Conservation (phyloP, 2,113 vertebrate genomes). For the Aix galericulata region DNA sequence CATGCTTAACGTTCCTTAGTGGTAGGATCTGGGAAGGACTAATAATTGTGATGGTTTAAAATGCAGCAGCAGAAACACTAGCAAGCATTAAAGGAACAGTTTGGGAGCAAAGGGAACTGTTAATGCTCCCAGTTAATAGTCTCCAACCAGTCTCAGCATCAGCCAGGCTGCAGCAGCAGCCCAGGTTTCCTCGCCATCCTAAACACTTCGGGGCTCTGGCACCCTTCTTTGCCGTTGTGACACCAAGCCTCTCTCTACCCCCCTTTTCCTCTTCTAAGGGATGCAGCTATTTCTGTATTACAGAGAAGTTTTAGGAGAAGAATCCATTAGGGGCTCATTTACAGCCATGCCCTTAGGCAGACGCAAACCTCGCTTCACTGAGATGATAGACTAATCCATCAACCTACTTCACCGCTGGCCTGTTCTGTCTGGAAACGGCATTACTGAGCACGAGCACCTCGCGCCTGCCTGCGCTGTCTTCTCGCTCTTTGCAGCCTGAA, state of each 20-base stretch:
- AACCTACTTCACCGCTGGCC: constrained; percentile 19
- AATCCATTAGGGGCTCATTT: constrained; percentile 69
- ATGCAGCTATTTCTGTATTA: constrained; percentile 55
- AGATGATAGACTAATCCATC: constrained; percentile 66
- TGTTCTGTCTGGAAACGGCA: neutral
- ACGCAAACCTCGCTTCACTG: neutral
- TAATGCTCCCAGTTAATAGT: neutral
- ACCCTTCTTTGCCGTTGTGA: neutral
- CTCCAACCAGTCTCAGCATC: neutral
- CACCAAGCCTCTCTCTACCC: neutral
- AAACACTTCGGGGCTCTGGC: neutral
- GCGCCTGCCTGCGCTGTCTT: neutral
- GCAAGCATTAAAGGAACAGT: neutral
- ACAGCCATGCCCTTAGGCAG: constrained; percentile 53
- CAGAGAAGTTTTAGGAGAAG: constrained; percentile 43
- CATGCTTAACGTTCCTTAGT: neutral
- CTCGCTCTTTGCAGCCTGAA: neutral
- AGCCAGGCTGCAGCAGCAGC: neutral
- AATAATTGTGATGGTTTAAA: neutral
- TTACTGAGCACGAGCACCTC: neutral
- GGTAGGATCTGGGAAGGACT: neutral
- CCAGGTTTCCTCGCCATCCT: neutral
- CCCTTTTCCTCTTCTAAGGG: neutral
- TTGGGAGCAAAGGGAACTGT: neutral
- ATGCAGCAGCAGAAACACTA: neutral